A percentile compares a stretch with the other conserved stretches of the same genome.
Evolutionary conservation across 2,888 invertebrate species (phyloP).

Genomic region (Tricholauxania praeusta): DNA sequence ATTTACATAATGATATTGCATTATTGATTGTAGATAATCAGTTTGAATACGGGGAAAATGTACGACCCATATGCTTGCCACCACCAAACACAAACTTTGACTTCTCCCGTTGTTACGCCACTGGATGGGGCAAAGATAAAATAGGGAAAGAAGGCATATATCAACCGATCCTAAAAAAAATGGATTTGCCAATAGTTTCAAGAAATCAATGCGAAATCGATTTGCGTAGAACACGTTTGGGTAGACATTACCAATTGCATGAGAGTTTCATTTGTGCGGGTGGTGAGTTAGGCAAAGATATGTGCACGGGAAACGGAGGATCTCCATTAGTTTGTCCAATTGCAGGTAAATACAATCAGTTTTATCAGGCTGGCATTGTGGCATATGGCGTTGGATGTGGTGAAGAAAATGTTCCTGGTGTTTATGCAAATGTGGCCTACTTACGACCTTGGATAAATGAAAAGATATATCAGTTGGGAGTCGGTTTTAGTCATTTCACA

Average conservation of each 20-base stretch:
- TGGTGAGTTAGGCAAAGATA: slow-evolving; percentile 78
- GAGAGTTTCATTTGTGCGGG: slow-evolving; percentile 83
- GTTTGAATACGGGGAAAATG: slow-evolving; percentile 73
- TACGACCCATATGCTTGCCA: slow-evolving; percentile 78
- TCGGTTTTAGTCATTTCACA: slow-evolving; percentile 53
- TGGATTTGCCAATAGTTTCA: slow-evolving; percentile 79
- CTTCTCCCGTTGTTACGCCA: slow-evolving; percentile 57
- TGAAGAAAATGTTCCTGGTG: slow-evolving; percentile 75
- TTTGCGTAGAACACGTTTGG: slow-evolving; percentile 77
- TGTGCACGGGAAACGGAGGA: slow-evolving; percentile 84
- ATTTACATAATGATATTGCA: slow-evolving; percentile 80
- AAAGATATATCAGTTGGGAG: slow-evolving; percentile 57
- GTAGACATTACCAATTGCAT: slow-evolving; percentile 76
- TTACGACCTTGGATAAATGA: slow-evolving; percentile 79
- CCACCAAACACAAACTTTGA: slow-evolving; percentile 66
- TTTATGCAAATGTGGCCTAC: slow-evolving; percentile 78
- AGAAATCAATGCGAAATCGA: slow-evolving; percentile 66
- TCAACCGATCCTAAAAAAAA: slow-evolving; percentile 76
- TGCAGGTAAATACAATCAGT: slow-evolving; percentile 55
- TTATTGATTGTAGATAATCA: slow-evolving; percentile 75
- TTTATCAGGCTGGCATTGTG: slow-evolving; percentile 74
- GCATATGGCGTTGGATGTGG: slow-evolving; percentile 89
- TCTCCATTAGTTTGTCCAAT: slow-evolving; percentile 84
- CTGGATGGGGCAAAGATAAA: slow-evolving; percentile 65
- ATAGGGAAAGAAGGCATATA: slow-evolving; percentile 69